These are phyloP conservation scores for Bucco capensis DNA, from an alignment of 2,113 vertebrate species.

Conservation along the genomic window DNA sequence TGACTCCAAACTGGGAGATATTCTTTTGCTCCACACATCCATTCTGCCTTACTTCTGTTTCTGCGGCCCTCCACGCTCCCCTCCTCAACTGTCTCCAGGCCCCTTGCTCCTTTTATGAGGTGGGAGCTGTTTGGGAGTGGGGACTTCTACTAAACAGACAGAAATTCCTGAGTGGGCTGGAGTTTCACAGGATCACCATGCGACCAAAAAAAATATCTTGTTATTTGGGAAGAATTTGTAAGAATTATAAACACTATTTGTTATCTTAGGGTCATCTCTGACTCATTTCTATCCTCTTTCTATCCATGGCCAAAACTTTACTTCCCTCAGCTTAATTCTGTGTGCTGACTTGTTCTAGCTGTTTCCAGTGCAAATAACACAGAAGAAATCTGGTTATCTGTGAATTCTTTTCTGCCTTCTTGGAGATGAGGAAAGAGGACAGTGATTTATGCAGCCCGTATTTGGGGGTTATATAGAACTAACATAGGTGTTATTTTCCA, in stretches of 20 bases:
- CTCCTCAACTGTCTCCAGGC: not conserved
- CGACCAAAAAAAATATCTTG: conserved; percentile 19
- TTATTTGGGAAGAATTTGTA: conserved; percentile 39
- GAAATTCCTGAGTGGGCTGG: not conserved
- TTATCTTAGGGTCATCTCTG: conserved; percentile 49
- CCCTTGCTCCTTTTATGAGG: not conserved
- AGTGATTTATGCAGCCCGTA: not conserved
- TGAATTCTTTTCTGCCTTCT: not conserved
- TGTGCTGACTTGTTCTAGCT: conserved; percentile 22
- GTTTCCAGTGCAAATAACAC: not conserved
- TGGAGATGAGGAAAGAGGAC: not conserved
- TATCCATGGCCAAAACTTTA: not conserved
- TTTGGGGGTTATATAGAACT: not conserved
- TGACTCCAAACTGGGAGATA: not conserved
- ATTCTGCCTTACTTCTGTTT: not conserved
- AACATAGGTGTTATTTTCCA: not conserved
- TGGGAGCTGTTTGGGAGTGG: not conserved
- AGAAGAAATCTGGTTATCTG: not conserved
- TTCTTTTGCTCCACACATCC: not conserved
- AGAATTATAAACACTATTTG: conserved; percentile 37
- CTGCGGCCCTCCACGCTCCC: not conserved
- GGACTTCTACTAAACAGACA: not conserved
- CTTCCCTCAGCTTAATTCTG: conserved; percentile 19
- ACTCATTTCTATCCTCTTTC: conserved; percentile 43
- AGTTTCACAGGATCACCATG: not conserved